Percentiles rank a stretch among this genome's conserved stretches.
Conservation (phyloP, 2,113 vertebrate genomes). For the Aramus guarauna region DNA sequence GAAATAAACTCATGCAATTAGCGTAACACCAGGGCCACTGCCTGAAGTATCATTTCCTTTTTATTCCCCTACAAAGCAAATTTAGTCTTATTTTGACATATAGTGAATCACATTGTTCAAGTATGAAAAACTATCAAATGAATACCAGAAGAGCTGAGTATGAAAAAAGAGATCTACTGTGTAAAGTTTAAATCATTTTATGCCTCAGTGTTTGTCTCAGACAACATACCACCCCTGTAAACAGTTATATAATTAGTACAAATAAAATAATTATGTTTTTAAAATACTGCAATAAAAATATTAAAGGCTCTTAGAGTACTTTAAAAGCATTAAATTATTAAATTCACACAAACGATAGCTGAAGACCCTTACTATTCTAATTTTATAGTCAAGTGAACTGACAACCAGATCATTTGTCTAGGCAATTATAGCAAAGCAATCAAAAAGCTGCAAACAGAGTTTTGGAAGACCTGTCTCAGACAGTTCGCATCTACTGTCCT, state of each 20-base stretch:
- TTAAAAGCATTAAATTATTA: neutral
- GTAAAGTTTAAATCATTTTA: neutral
- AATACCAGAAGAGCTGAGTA: neutral
- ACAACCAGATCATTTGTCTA: neutral
- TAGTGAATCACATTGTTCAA: neutral
- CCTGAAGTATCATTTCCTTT: neutral
- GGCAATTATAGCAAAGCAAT: neutral
- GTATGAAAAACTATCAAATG: neutral
- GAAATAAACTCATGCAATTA: neutral
- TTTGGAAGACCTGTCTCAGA: neutral
- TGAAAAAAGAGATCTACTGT: neutral
- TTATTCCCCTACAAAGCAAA: neutral
- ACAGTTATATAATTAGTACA: neutral
- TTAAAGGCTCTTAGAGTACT: neutral
- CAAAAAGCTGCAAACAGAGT: neutral
- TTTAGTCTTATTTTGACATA: neutral
- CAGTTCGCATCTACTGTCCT: neutral
- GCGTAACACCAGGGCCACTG: neutral
- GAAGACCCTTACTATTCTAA: neutral
- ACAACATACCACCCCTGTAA: neutral
- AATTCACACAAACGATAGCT: neutral
- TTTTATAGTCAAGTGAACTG: neutral
- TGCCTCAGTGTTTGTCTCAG: neutral
- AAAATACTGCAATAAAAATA: neutral
- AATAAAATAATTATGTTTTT: neutral